Percentiles rank a stretch among this genome's conserved stretches.
Evolutionary conservation across 2,888 invertebrate genomes (phyloP).

Genomic region (Hymenopus coronatus): DNA sequence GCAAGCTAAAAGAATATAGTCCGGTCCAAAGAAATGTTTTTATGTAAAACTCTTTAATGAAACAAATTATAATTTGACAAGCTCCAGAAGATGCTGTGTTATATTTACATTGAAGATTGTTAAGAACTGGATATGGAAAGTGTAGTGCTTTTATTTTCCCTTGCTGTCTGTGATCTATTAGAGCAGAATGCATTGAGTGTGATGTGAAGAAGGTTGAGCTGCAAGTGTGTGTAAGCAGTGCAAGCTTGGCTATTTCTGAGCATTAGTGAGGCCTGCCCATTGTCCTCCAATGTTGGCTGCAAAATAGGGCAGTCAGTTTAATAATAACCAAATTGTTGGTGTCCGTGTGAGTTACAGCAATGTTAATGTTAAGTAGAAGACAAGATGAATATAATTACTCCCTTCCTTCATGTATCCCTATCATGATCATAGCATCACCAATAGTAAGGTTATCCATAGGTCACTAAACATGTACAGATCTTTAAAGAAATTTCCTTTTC

Average conservation of each 20-base stretch:
- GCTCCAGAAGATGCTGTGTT: not conserved
- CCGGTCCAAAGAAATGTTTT: constrained; percentile 26
- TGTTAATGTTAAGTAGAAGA: constrained; percentile 23
- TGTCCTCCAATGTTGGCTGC: not conserved
- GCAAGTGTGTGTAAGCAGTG: constrained; percentile 1
- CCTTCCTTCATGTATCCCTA: not conserved
- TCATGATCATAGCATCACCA: constrained; percentile 4
- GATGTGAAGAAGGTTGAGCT: not conserved
- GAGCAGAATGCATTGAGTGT: constrained; percentile 26
- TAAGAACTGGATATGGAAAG: constrained; percentile 3
- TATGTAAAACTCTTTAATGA: not conserved
- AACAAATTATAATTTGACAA: not conserved
- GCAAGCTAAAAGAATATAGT: constrained; percentile 8
- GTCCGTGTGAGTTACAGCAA: constrained; percentile 29
- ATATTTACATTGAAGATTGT: not conserved
- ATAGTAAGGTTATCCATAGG: not conserved
- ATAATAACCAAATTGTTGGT: constrained; percentile 24
- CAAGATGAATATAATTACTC: not conserved
- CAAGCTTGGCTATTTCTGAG: not conserved
- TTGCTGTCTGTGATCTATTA: constrained; percentile 31
- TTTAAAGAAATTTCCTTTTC: not conserved
- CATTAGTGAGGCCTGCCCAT: not conserved
- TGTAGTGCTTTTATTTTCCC: constrained; percentile 27
- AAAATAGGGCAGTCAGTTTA: constrained; percentile 12
- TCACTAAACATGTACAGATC: not conserved